A percentile compares a stretch with the other conserved stretches of the same genome.
phyloP scores from a whole-genome alignment of 1,140 invertebrate species.

The Drosophila truncata region DNA sequence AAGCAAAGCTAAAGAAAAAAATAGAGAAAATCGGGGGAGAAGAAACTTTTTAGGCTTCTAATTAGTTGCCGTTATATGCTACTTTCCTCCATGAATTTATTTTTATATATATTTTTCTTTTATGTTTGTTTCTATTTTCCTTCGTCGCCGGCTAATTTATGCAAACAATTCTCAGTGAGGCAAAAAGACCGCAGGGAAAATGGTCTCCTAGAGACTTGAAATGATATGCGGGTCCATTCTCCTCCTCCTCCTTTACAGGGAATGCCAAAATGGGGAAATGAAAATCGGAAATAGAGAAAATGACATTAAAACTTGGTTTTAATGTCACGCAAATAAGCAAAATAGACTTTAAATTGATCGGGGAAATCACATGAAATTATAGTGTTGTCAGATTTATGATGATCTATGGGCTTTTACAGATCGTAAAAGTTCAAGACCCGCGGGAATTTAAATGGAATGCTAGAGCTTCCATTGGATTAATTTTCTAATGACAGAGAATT shows the following conservation, averaged over 20 bases:
- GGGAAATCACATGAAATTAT: conserved; percentile 24
- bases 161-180: conserved; percentile 77
- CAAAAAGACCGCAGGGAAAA: conserved; percentile 30
- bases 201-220: conserved; percentile 20
- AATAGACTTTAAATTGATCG: conserved; percentile 32
- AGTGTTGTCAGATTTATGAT: conserved; percentile 46
- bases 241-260: conserved; percentile 5
- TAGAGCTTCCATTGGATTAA: conserved; percentile 31
- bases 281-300: conserved; percentile 16
- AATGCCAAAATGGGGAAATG: conserved; percentile 52
- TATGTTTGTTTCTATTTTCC: conserved; percentile 61
- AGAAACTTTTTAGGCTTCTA: conserved; percentile 50
- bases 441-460: conserved; percentile 18
- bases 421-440: conserved; percentile 24
- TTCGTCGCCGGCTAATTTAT: conserved; percentile 66
- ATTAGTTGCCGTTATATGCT: conserved; percentile 62
- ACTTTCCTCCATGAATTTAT: conserved; percentile 14
- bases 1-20: conserved; percentile 37
- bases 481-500: conserved; percentile 6
- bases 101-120: conserved; percentile 29
- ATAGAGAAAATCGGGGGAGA: conserved; percentile 12
- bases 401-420: conserved; percentile 36
- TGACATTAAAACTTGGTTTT: conserved; percentile 22
- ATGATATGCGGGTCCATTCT: conserved; percentile 20
- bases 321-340: conserved; percentile 35